Percentiles rank a stretch among this genome's conserved stretches.
Evolutionary conservation across 1,140 invertebrate species (phyloP).

Genomic region (Habropoda laboriosa): DNA sequence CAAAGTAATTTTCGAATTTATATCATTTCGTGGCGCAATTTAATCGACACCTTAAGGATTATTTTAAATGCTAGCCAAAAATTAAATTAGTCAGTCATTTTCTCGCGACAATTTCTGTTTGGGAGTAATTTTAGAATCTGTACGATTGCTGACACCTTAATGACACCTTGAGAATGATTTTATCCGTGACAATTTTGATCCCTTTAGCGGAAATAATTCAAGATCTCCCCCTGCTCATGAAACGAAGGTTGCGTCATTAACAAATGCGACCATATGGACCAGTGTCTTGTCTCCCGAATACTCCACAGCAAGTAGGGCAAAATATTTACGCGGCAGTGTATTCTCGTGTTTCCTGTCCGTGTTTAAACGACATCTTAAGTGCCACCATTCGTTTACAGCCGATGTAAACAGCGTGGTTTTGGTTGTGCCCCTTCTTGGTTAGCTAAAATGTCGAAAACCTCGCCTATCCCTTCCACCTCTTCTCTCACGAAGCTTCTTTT

Average conservation of each 20-base stretch:
- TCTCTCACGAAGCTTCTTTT: neutral
- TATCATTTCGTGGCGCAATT: neutral
- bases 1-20: neutral
- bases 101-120: too few relatives aligned
- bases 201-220: neutral
- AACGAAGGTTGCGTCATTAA: constrained; percentile 69
- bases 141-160: too few relatives aligned
- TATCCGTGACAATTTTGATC: neutral
- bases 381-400: constrained; percentile 73
- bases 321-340: constrained; percentile 78
- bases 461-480: neutral
- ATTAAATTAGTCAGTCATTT: too few relatives aligned
- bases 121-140: too few relatives aligned
- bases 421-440: constrained; percentile 60
- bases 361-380: constrained; percentile 81
- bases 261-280: constrained; percentile 74
- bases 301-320: constrained; percentile 73
- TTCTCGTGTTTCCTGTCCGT: constrained; percentile 80
- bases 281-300: constrained; percentile 69
- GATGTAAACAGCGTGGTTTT: constrained; percentile 75
- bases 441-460: constrained; percentile 56
- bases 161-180: too few relatives aligned
- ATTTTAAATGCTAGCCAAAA: too few relatives aligned
- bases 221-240: neutral
- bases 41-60: too few relatives aligned